phyloP scores from a whole-genome alignment of 1,140 invertebrate genomes.

The Meloidogyne floridensis region DNA sequence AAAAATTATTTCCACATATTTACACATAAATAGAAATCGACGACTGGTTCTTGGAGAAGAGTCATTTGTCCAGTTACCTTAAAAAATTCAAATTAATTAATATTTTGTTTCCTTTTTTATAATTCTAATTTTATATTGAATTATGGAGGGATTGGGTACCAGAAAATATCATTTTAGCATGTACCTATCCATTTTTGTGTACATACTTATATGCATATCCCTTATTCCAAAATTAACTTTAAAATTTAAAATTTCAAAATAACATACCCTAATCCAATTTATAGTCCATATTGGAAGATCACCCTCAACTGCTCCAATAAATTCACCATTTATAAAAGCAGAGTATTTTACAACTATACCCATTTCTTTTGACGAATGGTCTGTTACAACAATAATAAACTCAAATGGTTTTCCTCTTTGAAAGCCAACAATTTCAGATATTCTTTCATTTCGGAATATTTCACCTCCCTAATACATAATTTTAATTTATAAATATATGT shows the following conservation, averaged over 20 bases:
- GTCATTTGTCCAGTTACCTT: neutral
- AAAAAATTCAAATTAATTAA: neutral
- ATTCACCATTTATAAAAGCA: slow-evolving; percentile 4
- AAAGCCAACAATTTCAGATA: neutral
- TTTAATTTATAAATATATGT: neutral
- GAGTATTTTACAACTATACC: neutral
- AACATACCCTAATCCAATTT: neutral
- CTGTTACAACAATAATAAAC: neutral
- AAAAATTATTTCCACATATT: neutral
- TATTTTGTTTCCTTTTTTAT: no score
- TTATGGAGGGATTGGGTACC: no score
- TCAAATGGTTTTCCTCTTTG: neutral
- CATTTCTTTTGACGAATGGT: neutral
- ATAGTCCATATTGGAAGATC: neutral
- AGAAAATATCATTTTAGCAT: no score
- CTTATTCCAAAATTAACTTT: no score
- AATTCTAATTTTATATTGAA: no score
- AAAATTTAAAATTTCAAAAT: neutral
- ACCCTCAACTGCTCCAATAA: neutral
- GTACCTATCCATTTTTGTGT: no score
- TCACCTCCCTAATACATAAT: neutral
- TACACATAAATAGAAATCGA: slow-evolving; percentile 5
- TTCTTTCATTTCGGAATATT: neutral
- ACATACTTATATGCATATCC: no score
- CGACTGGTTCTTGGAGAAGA: slow-evolving; percentile 1